Conservation (phyloP, 2,797 vertebrate species). For the Myripristis jacobus region DNA sequence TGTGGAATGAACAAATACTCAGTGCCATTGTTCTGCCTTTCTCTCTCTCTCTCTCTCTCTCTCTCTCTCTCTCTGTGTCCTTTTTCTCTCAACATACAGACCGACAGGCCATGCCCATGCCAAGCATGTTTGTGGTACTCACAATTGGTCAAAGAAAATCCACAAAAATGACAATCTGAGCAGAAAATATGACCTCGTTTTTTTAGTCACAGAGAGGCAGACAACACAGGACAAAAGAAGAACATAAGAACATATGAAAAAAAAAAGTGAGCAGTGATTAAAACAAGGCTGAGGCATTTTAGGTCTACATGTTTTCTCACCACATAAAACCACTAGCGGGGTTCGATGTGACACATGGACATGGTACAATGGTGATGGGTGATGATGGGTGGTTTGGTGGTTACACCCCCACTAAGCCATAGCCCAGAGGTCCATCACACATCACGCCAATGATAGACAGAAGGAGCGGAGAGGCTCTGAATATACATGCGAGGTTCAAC, state of each 20-base stretch:
- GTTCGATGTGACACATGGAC: not conserved
- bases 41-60: not conserved
- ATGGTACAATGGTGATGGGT: conserved; percentile 11
- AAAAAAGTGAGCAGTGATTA: conserved; percentile 22
- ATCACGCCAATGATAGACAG: not conserved
- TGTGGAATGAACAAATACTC: no score
- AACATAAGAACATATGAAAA: no score
- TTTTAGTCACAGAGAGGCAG: conserved; percentile 4
- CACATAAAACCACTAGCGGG: conserved; percentile 14
- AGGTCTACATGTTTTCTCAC: conserved; percentile 32
- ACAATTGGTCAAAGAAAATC: conserved; percentile 51
- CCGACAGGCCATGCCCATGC: conserved; percentile 19
- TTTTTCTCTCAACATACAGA: conserved; percentile 22
- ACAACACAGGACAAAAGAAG: conserved; percentile 9
- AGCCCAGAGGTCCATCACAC: conserved; percentile 9
- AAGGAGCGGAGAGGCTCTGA: not conserved
- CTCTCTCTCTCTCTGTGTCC: not conserved
- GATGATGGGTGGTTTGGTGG: not conserved
- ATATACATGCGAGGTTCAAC: conserved; percentile 10
- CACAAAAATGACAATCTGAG: conserved; percentile 54
- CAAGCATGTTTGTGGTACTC: conserved; percentile 63
- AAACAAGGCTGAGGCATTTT: conserved; percentile 20
- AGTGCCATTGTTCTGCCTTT: not conserved
- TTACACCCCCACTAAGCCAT: conserved; percentile 5
- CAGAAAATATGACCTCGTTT: conserved; percentile 24